These are phyloP conservation scores for Bombus pascuorum DNA, from an alignment of 1,140 invertebrate species.

Conservation along the genomic window DNA sequence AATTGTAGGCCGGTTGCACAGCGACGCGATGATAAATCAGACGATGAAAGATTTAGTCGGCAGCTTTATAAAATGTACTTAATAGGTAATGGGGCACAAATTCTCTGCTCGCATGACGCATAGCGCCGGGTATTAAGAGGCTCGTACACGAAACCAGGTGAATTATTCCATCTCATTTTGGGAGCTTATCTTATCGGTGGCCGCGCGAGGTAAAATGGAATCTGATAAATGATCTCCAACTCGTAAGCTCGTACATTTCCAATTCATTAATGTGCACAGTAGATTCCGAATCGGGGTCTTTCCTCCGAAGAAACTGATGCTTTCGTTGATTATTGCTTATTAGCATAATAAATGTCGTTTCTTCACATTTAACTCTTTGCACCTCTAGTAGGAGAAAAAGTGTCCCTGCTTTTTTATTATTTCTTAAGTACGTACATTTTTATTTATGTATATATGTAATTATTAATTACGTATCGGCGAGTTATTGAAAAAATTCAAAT, in stretches of 20 bases:
- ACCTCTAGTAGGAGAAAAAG: too few relatives aligned
- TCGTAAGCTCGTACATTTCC: neutral
- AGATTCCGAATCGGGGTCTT: neutral
- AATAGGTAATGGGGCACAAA: neutral
- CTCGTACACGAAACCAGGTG: neutral
- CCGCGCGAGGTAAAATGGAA: neutral
- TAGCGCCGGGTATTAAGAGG: neutral
- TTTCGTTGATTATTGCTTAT: too few relatives aligned
- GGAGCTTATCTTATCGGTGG: neutral
- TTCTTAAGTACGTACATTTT: too few relatives aligned
- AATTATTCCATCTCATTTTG: neutral
- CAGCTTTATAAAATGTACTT: neutral
- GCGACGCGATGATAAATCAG: neutral
- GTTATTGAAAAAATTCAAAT: too few relatives aligned
- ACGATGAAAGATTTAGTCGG: neutral
- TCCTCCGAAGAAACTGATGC: neutral
- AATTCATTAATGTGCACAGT: neutral
- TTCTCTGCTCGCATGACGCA: neutral
- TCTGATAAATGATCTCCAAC: neutral
- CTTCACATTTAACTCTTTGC: too few relatives aligned
- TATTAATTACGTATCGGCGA: too few relatives aligned
- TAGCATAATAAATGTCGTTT: too few relatives aligned
- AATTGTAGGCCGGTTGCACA: neutral
- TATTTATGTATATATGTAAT: too few relatives aligned
- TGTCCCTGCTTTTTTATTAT: too few relatives aligned